Percentiles rank a stretch among this genome's conserved stretches.
phyloP scores from a whole-genome alignment of 2,113 vertebrate genomes.

The Otocyon megalotis region DNA sequence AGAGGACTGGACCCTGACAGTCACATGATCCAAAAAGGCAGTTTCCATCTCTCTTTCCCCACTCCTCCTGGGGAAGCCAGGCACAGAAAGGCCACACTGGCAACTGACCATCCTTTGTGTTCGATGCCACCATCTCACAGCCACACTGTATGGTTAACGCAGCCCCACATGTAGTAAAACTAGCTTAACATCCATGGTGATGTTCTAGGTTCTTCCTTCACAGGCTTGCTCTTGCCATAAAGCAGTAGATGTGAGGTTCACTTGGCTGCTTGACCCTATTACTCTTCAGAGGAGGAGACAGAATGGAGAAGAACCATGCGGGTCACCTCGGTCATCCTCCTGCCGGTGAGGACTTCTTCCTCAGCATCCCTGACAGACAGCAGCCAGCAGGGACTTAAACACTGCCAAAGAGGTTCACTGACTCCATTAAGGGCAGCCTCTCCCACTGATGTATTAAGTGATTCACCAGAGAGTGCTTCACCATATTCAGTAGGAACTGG shows the following conservation, averaged over 20 bases:
- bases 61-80: neutral
- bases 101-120: rapidly evolving
- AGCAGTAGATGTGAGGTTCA: neutral
- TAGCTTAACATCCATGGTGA: neutral
- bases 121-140: neutral
- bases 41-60: neutral
- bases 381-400: neutral
- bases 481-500: neutral
- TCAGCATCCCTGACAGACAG: slow-evolving; percentile 14
- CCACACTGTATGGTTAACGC: neutral
- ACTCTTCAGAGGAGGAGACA: neutral
- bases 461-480: neutral
- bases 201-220: neutral
- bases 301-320: neutral
- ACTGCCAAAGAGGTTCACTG: neutral
- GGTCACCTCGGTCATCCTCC: slow-evolving; percentile 41
- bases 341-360: neutral
- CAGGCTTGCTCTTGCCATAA: neutral
- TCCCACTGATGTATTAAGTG: neutral
- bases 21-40: neutral
- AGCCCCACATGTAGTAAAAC: neutral
- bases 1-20: neutral
- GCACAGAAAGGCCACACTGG: no score
- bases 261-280: neutral
- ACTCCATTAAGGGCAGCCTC: neutral